Evolutionary conservation across 2,113 vertebrate genomes (phyloP).

Genomic region (Eublepharis macularius): DNA sequence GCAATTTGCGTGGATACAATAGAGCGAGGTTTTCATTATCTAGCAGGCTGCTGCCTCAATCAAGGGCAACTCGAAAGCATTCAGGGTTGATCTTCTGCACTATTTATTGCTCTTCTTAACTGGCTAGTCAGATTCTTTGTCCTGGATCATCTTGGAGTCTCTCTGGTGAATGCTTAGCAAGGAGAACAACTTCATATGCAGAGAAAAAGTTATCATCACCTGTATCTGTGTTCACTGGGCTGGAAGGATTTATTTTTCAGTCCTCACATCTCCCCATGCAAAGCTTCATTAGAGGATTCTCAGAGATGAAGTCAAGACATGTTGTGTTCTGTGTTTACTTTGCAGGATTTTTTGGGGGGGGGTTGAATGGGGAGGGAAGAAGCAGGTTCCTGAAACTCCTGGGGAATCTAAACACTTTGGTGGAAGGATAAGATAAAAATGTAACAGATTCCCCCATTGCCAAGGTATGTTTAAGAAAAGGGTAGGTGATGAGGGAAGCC

Average conservation of each 20-base stretch:
- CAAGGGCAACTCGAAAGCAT: slow-evolving; percentile 58
- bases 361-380: too few relatives aligned
- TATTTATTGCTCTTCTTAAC: slow-evolving; percentile 41
- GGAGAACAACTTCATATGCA: slow-evolving; percentile 31
- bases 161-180: slow-evolving; percentile 35
- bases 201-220: slow-evolving; percentile 46
- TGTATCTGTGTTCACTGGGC: background rate
- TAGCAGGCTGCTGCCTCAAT: slow-evolving; percentile 39
- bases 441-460: too few relatives aligned
- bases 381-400: too few relatives aligned
- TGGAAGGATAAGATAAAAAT: too few relatives aligned
- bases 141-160: slow-evolving; percentile 23
- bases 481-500: too few relatives aligned
- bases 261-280: accelerated
- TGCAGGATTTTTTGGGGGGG: too few relatives aligned
- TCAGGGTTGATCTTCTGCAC: slow-evolving; percentile 15
- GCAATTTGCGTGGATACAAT: slow-evolving; percentile 68
- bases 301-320: background rate
- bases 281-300: background rate
- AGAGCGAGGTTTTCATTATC: slow-evolving; percentile 62
- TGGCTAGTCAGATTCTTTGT: slow-evolving; percentile 46
- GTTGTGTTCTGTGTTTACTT: background rate
- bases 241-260: background rate
- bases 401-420: too few relatives aligned
- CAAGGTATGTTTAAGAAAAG: too few relatives aligned